Evolutionary conservation across 37 sponge, comb jelly and placozoan species (phyloP).

Genomic region (Ephydatia muelleri): DNA sequence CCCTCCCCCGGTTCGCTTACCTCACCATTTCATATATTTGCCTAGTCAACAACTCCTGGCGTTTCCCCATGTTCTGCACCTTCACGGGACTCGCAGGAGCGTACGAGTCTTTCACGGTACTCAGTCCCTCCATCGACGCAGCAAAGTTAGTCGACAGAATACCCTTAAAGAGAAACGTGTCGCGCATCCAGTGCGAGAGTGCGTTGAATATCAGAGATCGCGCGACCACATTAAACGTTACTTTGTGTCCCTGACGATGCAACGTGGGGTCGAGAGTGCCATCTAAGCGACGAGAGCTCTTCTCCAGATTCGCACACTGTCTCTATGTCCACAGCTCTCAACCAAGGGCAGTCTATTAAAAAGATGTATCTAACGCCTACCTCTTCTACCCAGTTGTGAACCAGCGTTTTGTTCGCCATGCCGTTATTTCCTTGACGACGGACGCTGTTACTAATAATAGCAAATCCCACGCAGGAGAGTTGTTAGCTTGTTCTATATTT

Average conservation of each 20-base stretch:
- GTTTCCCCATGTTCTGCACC: slow-evolving; percentile 17
- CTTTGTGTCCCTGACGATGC: slow-evolving; percentile 66
- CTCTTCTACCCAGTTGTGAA: slow-evolving; percentile 86
- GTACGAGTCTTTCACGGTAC: slow-evolving; percentile 40
- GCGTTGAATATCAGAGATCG: not conserved
- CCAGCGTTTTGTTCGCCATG: slow-evolving; percentile 60
- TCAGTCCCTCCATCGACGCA: slow-evolving; percentile 5
- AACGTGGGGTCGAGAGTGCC: slow-evolving; percentile 58
- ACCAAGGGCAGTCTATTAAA: not conserved
- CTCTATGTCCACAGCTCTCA: slow-evolving; percentile 25
- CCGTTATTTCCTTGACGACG: slow-evolving; percentile 5
- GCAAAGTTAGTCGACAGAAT: slow-evolving; percentile 16
- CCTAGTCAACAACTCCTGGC: slow-evolving; percentile 31
- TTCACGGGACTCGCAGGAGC: not conserved
- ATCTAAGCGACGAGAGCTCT: slow-evolving; percentile 38
- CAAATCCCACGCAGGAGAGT: not conserved
- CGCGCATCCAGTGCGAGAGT: not conserved
- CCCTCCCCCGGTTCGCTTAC: not conserved
- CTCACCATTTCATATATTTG: slow-evolving; percentile 47
- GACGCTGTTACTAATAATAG: slow-evolving; percentile 2
- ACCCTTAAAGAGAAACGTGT: slow-evolving; percentile 15
- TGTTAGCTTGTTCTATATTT: slow-evolving; percentile 11
- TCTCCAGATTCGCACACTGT: slow-evolving; percentile 59
- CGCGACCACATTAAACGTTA: not conserved
- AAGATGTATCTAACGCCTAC: slow-evolving; percentile 7